A percentile compares a stretch with the other conserved stretches of the same genome.
These are phyloP conservation scores for Scolanthus callimorphus DNA, from an alignment of 92 coral and sea anemone genomes.

Conservation along the genomic window DNA sequence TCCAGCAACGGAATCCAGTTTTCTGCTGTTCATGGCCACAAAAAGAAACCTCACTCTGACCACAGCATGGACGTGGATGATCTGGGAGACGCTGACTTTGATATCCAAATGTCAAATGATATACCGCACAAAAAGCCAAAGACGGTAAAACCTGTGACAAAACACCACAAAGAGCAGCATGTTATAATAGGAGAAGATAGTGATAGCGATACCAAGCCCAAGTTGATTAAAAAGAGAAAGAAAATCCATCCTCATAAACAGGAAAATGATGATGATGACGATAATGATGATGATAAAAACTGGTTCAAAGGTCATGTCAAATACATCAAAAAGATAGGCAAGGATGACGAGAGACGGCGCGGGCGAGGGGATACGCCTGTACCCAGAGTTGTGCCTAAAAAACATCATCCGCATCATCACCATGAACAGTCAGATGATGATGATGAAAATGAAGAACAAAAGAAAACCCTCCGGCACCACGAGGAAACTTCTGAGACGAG, in stretches of 20 bases:
- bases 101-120: slow-evolving; percentile 82
- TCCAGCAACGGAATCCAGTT: slow-evolving; percentile 36
- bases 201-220: slow-evolving; percentile 14
- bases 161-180: slow-evolving; percentile 10
- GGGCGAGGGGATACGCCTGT: no score
- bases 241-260: slow-evolving; percentile 4
- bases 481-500: neutral
- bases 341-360: slow-evolving; percentile 3
- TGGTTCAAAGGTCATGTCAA: slow-evolving; percentile 27
- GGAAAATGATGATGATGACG: slow-evolving; percentile 24
- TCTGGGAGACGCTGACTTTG: slow-evolving; percentile 87
- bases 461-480: slow-evolving; percentile 11
- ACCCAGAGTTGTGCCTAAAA: neutral
- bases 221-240: slow-evolving; percentile 12
- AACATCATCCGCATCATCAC: no score
- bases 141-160: slow-evolving; percentile 19
- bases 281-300: slow-evolving; percentile 13
- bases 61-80: slow-evolving; percentile 54
- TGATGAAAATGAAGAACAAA: slow-evolving; percentile 6
- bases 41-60: slow-evolving; percentile 16
- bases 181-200: slow-evolving; percentile 49
- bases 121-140: slow-evolving; percentile 61
- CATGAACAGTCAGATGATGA: slow-evolving; percentile 3
- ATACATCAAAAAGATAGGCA: slow-evolving; percentile 18
- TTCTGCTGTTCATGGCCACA: slow-evolving; percentile 23